Evolutionary conservation across 2,888 invertebrate genomes (phyloP), one percentile per base, ranked within the genome.

Genomic region (Tetragonisca angustula): DNA sequence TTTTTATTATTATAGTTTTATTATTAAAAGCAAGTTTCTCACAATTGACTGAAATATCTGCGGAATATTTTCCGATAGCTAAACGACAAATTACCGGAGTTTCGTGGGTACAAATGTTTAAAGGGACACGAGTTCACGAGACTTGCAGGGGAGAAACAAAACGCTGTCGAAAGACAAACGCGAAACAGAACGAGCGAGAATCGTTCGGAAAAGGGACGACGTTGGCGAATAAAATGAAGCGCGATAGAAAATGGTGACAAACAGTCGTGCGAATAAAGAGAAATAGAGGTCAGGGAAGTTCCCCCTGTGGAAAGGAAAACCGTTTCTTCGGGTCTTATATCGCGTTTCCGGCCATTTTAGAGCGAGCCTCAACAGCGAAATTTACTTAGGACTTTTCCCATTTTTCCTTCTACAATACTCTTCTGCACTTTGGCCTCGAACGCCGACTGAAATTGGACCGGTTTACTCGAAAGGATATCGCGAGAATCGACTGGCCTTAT

Each of bases 351-450:
- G 68, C 50, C 76, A 74, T 84, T 84, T 83, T 76, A 77, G 43
- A 69, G 32, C 61, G 65, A 77, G 68, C 68, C 70, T 21, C 77
- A 75, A 89, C 88, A 89, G 52, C 62, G 81, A 80, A 89, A 89
- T 89, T 89, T 89, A 89, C 86, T 89, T 89, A 89, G 74, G 71
- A 86, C 83, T 84, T 81, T 43, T 36, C 67, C 75, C 81, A 68
- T 86, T 78, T 73, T 70, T 70, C 74, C 61, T 50, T 65, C 61
- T 24, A 61, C 15, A 24, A 67, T 67, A 54, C 76, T 52, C 24
- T n/a, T 43, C 62, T 59, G 72, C 32, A 49, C 74, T 59, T 56
- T 59, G 43, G 49, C 62, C 70, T 85, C 74, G 71, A 85, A 76
- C 67, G 75, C 5, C 24, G 36, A 19, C 50, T 54, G 67, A 77